phyloP scores from a whole-genome alignment of 2,113 vertebrate genomes.

The Paralichthys olivaceus region DNA sequence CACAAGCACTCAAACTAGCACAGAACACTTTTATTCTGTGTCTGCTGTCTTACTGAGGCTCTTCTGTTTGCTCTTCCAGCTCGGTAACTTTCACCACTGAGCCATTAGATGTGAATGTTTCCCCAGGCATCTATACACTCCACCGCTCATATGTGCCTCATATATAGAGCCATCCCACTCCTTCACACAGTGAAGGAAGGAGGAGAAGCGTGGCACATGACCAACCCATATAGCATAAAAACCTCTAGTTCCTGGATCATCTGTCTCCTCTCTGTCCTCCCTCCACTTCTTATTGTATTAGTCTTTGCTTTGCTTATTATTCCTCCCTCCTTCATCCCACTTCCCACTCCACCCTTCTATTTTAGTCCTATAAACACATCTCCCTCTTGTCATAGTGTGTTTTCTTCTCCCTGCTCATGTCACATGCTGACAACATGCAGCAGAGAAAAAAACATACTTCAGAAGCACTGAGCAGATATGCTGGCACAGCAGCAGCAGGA shows the following conservation, averaged over 20 bases:
- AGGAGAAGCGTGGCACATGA: slow-evolving; percentile 15
- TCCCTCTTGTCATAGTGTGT: slow-evolving; percentile 31
- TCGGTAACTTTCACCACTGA: slow-evolving; percentile 15
- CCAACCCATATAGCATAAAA: slow-evolving; percentile 15
- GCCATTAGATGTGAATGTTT: slow-evolving; percentile 13
- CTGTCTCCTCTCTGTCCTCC: slow-evolving; percentile 3
- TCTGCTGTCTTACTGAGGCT: not conserved
- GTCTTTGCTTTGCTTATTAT: slow-evolving; percentile 29
- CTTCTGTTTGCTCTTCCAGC: not conserved
- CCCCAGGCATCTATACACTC: slow-evolving; percentile 20
- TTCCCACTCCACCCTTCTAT: slow-evolving; percentile 45
- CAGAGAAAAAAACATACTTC: slow-evolving; percentile 3
- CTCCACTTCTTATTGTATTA: not conserved
- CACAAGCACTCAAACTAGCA: not conserved
- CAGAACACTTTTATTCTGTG: not conserved
- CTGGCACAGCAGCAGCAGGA: not conserved
- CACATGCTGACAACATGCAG: slow-evolving; percentile 70
- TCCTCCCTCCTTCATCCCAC: slow-evolving; percentile 20
- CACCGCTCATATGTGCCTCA: slow-evolving; percentile 8
- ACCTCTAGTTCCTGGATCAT: slow-evolving; percentile 27
- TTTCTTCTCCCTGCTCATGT: slow-evolving; percentile 22
- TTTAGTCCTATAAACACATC: slow-evolving; percentile 54
- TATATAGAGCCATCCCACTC: slow-evolving; percentile 6
- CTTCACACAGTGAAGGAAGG: slow-evolving; percentile 21
- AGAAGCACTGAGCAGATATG: slow-evolving; percentile 28